Percentiles rank a stretch among this genome's conserved stretches.
These are phyloP conservation scores for Semaprochilodus insignis DNA, from an alignment of 2,797 vertebrate genomes.

Conservation along the genomic window DNA sequence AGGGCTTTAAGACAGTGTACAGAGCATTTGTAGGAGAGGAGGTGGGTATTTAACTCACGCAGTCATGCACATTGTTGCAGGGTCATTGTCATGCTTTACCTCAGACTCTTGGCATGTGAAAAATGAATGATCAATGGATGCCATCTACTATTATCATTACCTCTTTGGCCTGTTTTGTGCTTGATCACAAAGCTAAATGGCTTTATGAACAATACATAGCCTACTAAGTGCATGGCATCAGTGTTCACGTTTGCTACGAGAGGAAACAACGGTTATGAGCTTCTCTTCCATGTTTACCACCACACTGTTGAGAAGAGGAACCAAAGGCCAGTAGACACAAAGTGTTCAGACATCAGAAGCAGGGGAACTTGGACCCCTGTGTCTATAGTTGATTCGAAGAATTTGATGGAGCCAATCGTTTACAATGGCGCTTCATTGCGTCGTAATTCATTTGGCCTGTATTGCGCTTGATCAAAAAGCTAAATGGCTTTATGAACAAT, in stretches of 20 bases:
- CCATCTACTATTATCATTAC: neutral
- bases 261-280: no score
- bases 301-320: no score
- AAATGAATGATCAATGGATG: neutral
- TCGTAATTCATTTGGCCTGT: neutral
- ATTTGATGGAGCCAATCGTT: no score
- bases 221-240: neutral
- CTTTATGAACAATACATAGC: neutral
- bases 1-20: conserved; percentile 23
- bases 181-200: neutral
- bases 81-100: neutral
- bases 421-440: no score
- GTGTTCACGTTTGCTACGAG: neutral
- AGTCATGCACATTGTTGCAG: neutral
- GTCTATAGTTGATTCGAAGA: no score
- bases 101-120: neutral
- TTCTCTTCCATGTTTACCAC: no score
- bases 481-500: conserved; percentile 7
- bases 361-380: no score
- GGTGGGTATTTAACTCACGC: neutral
- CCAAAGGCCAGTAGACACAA: no score
- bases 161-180: neutral
- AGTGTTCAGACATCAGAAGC: no score
- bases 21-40: conserved; percentile 1
- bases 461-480: neutral